Conservation (phyloP, 2,113 vertebrate species). For the Malurus melanocephalus region DNA sequence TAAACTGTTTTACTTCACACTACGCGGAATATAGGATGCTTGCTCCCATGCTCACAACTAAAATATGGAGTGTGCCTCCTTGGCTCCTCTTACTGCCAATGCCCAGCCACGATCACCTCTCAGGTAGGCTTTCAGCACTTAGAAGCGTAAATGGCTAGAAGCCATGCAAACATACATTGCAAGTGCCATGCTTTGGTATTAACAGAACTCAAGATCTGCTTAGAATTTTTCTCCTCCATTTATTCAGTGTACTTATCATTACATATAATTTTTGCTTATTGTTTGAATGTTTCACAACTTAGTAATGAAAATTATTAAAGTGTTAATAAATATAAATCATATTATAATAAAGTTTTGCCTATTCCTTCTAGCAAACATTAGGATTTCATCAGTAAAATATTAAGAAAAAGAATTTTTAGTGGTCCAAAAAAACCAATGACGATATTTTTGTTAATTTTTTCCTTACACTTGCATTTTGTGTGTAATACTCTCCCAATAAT, state of each 20-base stretch:
- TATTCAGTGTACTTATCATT: background rate
- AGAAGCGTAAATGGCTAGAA: background rate
- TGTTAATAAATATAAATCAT: background rate
- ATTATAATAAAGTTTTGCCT: background rate
- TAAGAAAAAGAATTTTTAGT: background rate
- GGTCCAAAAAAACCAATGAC: rapidly evolving
- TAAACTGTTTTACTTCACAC: background rate
- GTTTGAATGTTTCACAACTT: background rate
- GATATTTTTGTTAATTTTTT: background rate
- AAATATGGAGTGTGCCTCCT: background rate
- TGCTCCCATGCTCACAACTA: background rate
- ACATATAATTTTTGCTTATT: background rate
- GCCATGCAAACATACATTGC: background rate
- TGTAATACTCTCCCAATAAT: background rate
- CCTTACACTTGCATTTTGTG: background rate
- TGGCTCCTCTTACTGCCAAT: background rate
- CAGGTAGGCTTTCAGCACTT: background rate
- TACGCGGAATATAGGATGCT: background rate
- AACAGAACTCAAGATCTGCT: background rate
- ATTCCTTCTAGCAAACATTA: background rate
- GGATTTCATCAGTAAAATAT: background rate
- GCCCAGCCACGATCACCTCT: rapidly evolving
- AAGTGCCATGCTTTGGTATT: background rate
- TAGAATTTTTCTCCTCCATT: background rate
- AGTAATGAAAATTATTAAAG: background rate